Evolutionary conservation across 2,113 vertebrate species (phyloP).

Genomic region (Arvicanthis niloticus): DNA sequence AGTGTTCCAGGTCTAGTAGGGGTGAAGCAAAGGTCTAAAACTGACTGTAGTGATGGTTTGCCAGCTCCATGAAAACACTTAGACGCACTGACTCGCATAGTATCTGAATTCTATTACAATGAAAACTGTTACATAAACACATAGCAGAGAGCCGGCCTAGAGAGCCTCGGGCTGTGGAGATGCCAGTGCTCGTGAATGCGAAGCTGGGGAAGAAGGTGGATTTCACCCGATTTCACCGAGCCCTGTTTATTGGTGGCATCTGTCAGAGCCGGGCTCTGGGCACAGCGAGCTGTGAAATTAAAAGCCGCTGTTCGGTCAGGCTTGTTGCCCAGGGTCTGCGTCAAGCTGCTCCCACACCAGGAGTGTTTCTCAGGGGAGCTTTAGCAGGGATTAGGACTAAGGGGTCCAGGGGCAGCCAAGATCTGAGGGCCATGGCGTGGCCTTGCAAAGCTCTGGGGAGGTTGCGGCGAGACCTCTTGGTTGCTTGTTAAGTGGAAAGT

Average conservation of each 20-base stretch:
- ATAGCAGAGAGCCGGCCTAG: background rate
- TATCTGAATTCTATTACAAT: background rate
- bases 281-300: background rate
- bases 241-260: background rate
- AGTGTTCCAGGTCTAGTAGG: background rate
- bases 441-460: background rate
- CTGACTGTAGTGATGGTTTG: background rate
- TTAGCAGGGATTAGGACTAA: background rate
- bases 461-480: background rate
- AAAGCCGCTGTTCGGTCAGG: constrained; percentile 2
- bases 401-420: background rate
- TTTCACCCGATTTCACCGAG: background rate
- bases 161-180: background rate
- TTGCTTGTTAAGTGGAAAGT: background rate
- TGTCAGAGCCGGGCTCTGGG: constrained; percentile 24
- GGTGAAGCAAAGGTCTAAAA: background rate
- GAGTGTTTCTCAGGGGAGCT: background rate
- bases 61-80: background rate
- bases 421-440: background rate
- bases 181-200: rapidly evolving
- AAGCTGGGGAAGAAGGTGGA: background rate
- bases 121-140: background rate
- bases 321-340: background rate
- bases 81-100: background rate
- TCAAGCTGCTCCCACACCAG: background rate